Conservation (phyloP, 2,113 vertebrate genomes). For the Leptocoma aspasia region DNA sequence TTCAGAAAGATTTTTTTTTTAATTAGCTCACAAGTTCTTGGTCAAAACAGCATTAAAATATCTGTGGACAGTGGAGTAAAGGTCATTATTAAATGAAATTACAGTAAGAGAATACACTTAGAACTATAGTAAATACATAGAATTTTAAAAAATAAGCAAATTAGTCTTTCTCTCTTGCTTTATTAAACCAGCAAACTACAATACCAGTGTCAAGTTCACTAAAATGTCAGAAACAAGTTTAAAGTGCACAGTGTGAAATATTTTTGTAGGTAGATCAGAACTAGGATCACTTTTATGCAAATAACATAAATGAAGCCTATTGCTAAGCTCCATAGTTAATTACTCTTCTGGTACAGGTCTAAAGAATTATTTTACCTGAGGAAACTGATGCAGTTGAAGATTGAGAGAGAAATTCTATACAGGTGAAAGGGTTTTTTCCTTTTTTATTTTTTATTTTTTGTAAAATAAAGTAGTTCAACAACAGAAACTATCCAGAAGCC, state of each 20-base stretch:
- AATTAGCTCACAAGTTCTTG: neutral
- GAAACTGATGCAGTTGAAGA: neutral
- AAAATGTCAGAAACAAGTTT: neutral
- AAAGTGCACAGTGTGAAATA: neutral
- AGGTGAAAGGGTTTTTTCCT: neutral
- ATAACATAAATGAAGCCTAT: neutral
- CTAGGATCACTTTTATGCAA: neutral
- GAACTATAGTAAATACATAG: neutral
- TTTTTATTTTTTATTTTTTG: too few relatives aligned
- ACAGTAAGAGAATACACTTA: neutral
- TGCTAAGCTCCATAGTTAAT: neutral
- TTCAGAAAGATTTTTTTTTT: neutral
- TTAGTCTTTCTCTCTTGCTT: neutral
- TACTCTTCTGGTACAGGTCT: neutral
- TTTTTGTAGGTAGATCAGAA: neutral
- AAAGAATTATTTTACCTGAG: neutral
- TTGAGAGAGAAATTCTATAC: neutral
- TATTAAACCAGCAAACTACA: neutral
- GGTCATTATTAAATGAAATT: neutral
- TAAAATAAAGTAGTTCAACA: neutral
- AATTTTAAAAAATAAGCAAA: neutral
- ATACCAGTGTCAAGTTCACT: neutral
- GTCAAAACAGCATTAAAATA: neutral
- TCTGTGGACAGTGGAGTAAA: neutral
- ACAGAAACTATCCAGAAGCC: neutral